These are phyloP conservation scores for Hoplodrina ambigua DNA, from an alignment of 2,888 invertebrate genomes.

Conservation along the genomic window DNA sequence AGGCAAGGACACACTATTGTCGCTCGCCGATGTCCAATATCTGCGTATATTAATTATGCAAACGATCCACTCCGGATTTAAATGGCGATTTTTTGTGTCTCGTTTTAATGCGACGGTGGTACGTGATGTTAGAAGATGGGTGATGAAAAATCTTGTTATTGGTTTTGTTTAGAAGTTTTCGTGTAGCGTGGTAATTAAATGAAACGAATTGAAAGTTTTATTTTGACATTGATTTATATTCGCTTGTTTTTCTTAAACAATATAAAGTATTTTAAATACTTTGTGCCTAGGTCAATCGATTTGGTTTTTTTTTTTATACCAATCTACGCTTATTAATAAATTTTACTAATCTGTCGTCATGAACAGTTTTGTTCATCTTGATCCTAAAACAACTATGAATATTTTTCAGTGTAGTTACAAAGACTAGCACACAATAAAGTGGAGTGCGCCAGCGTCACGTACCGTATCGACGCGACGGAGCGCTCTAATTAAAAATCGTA, in stretches of 20 bases:
- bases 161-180: slow-evolving; percentile 53
- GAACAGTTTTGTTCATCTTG: slow-evolving; percentile 22
- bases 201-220: slow-evolving; percentile 2
- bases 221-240: neutral
- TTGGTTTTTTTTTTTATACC: neutral
- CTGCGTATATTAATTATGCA: slow-evolving; percentile 82
- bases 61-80: slow-evolving; percentile 74
- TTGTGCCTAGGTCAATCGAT: neutral
- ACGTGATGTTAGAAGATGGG: slow-evolving; percentile 74
- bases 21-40: slow-evolving; percentile 74
- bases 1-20: slow-evolving; percentile 63
- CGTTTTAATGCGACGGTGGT: slow-evolving; percentile 76
- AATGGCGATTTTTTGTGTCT: slow-evolving; percentile 72
- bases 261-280: no score
- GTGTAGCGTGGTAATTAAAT: slow-evolving; percentile 32
- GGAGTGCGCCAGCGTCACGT: slow-evolving; percentile 60
- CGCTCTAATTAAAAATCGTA: slow-evolving; percentile 81
- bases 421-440: slow-evolving; percentile 56
- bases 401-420: slow-evolving; percentile 50
- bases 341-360: neutral
- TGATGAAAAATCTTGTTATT: slow-evolving; percentile 55
- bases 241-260: no score
- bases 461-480: slow-evolving; percentile 57
- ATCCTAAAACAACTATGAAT: slow-evolving; percentile 36
- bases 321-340: neutral